These are phyloP conservation scores for Eupithecia tripunctaria DNA, from an alignment of 2,888 invertebrate species.

Conservation along the genomic window DNA sequence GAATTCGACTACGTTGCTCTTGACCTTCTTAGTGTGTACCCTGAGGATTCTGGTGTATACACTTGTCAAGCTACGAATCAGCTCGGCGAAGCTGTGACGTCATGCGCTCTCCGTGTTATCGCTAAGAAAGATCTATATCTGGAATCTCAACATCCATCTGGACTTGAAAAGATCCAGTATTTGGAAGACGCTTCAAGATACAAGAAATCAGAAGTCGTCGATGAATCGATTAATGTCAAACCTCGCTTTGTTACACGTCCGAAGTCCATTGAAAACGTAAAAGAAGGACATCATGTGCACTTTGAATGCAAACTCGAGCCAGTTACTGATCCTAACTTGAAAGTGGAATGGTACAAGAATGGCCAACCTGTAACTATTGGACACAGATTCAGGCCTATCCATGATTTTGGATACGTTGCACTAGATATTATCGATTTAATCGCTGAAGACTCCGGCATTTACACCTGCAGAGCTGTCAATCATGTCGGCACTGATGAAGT, in stretches of 20 bases:
- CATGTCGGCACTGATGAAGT: conserved; percentile 95
- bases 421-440: conserved; percentile 98
- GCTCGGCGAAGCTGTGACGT: conserved; percentile 96
- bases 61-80: conserved; percentile 97
- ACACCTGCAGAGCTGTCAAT: conserved; percentile 97
- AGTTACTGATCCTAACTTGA: conserved; percentile 97
- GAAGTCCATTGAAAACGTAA: conserved; percentile 92
- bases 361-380: conserved; percentile 97
- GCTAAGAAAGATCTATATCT: conserved; percentile 94
- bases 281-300: conserved; percentile 96
- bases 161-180: conserved; percentile 95
- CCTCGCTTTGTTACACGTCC: conserved; percentile 95
- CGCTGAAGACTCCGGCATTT: conserved; percentile 97
- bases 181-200: conserved; percentile 94
- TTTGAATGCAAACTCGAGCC: conserved; percentile 99
- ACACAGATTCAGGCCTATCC: conserved; percentile 97
- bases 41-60: conserved; percentile 98
- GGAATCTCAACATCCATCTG: conserved; percentile 95
- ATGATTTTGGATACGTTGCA: conserved; percentile 99
- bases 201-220: conserved; percentile 91
- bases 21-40: conserved; percentile 97
- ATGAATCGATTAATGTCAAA: conserved; percentile 92
- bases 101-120: conserved; percentile 94
- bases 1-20: conserved; percentile 99
- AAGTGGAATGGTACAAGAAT: conserved; percentile 98